Percentiles rank a stretch among this genome's conserved stretches.
Conservation (phyloP, 2,113 vertebrate genomes). For the Rattus norvegicus region GRCr8 NC_086026.1:52945001-52945500, state of each 20-base stretch:
- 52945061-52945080: too few species aligned
- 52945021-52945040: background rate
- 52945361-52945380: background rate
- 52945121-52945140: background rate
- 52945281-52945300: background rate
- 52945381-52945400: background rate
- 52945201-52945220: background rate
- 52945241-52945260: background rate
- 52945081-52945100: background rate
- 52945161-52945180: background rate
- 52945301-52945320: background rate
- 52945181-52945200: fast-evolving
- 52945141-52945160: background rate
- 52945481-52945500: background rate
- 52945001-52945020: background rate
- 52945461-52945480: background rate
- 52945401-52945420: background rate
- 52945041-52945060: background rate
- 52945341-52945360: background rate
- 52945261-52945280: background rate
- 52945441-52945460: background rate
- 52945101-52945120: background rate
- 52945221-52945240: too few species aligned
- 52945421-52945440: background rate
- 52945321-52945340: background rate